phyloP scores from a whole-genome alignment of 2,888 invertebrate genomes.

The Hanleya hanleyi region DNA sequence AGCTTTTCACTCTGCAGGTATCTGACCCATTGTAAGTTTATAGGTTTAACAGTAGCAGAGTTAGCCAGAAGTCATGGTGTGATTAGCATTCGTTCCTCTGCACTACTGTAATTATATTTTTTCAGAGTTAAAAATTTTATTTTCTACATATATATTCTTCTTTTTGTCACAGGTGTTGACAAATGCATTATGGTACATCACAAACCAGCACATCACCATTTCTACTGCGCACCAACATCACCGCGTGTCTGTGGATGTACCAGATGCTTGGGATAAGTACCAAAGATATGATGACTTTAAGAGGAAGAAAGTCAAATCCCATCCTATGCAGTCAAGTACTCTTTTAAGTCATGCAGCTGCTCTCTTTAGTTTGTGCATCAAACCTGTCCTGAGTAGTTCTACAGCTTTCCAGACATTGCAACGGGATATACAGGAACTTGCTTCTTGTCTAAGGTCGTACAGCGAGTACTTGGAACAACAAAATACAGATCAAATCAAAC shows the following conservation, averaged over 20 bases:
- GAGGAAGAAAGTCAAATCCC: not conserved
- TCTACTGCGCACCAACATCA: too few species aligned
- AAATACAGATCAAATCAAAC: not conserved
- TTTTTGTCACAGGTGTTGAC: not conserved
- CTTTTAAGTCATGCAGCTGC: not conserved
- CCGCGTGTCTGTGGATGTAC: not conserved
- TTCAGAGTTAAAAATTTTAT: too few species aligned
- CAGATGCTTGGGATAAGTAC: not conserved
- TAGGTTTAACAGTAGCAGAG: too few species aligned
- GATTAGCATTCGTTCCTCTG: too few species aligned
- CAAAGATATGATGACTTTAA: not conserved
- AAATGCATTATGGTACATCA: conserved; percentile 9
- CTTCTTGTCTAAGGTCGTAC: not conserved
- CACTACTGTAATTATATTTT: too few species aligned
- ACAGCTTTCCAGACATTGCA: not conserved
- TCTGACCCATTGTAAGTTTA: too few species aligned
- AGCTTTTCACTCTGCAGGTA: too few species aligned
- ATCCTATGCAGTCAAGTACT: not conserved
- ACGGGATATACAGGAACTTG: not conserved
- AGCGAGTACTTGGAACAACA: not conserved
- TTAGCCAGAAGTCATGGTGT: too few species aligned
- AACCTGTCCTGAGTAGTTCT: not conserved
- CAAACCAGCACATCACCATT: not conserved
- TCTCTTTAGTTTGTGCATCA: not conserved
- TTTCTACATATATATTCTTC: too few species aligned